These are phyloP conservation scores for Brachyrhaphis roseni DNA, from an alignment of 2,797 vertebrate genomes.

Conservation along the genomic window DNA sequence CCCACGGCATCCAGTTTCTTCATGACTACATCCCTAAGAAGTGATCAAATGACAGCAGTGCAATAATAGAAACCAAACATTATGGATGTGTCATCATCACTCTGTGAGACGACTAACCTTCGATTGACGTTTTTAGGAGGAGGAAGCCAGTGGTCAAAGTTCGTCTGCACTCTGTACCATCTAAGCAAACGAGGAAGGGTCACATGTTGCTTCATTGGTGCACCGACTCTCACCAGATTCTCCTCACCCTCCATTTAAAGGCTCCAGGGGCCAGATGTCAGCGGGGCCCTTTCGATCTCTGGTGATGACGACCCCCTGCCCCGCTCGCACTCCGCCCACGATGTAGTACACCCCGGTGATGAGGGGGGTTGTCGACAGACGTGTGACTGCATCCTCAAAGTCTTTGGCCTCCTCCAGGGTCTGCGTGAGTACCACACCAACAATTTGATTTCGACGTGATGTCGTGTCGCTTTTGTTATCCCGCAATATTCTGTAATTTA, in stretches of 20 bases:
- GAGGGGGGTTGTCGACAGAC: conserved; percentile 86
- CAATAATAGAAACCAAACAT: not conserved
- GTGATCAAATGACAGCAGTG: conserved; percentile 20
- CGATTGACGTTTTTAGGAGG: conserved; percentile 82
- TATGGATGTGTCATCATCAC: not conserved
- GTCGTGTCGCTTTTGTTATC: not conserved
- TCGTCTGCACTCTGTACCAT: conserved; percentile 95
- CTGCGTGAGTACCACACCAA: conserved; percentile 61
- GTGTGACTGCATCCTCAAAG: conserved; percentile 86
- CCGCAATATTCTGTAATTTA: not conserved
- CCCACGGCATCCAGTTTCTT: conserved; percentile 89
- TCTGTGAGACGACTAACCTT: conserved; percentile 74
- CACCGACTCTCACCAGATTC: not conserved
- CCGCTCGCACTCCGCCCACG: conserved; percentile 81
- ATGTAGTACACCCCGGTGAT: conserved; percentile 94
- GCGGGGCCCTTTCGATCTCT: conserved; percentile 85
- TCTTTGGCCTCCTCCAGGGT: conserved; percentile 84
- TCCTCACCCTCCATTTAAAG: conserved; percentile 81
- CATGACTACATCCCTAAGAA: conserved; percentile 85
- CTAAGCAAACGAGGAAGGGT: conserved; percentile 65
- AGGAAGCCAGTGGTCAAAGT: conserved; percentile 93
- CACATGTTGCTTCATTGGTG: not conserved
- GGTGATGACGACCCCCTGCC: conserved; percentile 90
- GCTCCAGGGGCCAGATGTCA: conserved; percentile 92
- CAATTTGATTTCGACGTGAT: conserved; percentile 22